Conservation (phyloP, 2,113 vertebrate species). For the Platycercus adscitus region DNA sequence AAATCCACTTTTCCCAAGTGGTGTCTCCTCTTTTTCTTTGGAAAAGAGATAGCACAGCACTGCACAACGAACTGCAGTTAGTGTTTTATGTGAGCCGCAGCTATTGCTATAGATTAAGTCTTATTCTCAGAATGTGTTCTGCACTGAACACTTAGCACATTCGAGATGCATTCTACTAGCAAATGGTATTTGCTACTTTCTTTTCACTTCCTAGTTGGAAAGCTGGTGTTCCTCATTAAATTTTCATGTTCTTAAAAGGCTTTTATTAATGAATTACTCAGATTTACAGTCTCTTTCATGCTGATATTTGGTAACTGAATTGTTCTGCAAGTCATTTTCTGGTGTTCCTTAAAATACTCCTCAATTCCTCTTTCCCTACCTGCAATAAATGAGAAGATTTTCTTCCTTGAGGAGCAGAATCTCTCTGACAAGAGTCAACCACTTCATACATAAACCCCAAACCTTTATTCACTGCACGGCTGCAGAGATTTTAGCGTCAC, state of each 20-base stretch:
- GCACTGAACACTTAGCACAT: neutral
- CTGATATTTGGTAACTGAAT: neutral
- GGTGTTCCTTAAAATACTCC: neutral
- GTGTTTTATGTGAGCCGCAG: neutral
- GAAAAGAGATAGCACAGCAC: rapidly evolving
- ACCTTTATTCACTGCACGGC: neutral
- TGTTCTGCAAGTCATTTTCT: neutral
- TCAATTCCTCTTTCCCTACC: neutral
- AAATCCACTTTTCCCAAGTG: neutral
- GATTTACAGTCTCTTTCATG: neutral
- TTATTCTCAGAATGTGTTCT: neutral
- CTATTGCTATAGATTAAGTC: neutral
- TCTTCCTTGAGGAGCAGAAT: neutral
- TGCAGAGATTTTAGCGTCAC: neutral
- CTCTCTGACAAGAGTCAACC: neutral
- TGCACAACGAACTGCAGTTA: neutral
- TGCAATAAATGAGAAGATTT: neutral
- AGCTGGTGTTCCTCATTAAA: neutral
- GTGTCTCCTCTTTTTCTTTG: neutral
- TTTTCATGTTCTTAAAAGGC: neutral
- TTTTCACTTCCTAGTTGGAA: neutral
- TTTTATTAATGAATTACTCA: neutral
- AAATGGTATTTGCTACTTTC: neutral
- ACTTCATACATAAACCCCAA: neutral
- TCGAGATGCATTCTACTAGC: neutral